phyloP scores from a whole-genome alignment of 2,113 vertebrate genomes.

The Hyperoodon ampullatus region DNA sequence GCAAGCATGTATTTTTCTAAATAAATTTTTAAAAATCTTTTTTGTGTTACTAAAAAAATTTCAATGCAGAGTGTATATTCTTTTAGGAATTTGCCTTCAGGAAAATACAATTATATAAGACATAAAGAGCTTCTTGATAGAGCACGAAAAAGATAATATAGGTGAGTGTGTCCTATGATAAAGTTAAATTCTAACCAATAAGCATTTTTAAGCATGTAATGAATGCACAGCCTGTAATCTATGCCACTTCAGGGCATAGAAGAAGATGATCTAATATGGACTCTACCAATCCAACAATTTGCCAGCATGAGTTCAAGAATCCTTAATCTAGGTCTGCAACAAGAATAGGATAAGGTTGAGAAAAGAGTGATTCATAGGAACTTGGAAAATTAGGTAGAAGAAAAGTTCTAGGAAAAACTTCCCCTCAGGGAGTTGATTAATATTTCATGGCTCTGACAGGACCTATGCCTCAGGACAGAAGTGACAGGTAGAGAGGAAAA shows the following conservation, averaged over 20 bases:
- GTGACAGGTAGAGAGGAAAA: not conserved
- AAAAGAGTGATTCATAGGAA: not conserved
- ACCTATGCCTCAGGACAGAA: not conserved
- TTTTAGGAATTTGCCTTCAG: not conserved
- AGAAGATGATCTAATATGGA: not conserved
- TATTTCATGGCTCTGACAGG: slow-evolving; percentile 24
- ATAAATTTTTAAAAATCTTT: not conserved
- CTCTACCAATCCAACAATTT: not conserved
- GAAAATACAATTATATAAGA: not conserved
- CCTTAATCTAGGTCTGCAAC: not conserved
- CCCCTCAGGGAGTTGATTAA: slow-evolving; percentile 38
- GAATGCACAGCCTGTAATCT: not conserved
- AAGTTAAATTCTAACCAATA: slow-evolving; percentile 27
- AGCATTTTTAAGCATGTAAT: not conserved
- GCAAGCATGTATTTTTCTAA: not conserved
- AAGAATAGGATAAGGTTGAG: not conserved
- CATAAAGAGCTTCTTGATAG: not conserved
- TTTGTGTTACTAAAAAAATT: not conserved
- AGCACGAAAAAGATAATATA: not conserved
- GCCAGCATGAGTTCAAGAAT: not conserved
- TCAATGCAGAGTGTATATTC: not conserved
- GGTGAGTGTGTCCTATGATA: not conserved
- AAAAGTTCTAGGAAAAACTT: not conserved
- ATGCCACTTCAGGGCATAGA: not conserved
- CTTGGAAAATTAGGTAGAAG: not conserved